A percentile compares a stretch with the other conserved stretches of the same genome.
These are phyloP conservation scores for Ditylenchus weischeri DNA, from an alignment of 2,888 invertebrate species.

Conservation along the genomic window DNA sequence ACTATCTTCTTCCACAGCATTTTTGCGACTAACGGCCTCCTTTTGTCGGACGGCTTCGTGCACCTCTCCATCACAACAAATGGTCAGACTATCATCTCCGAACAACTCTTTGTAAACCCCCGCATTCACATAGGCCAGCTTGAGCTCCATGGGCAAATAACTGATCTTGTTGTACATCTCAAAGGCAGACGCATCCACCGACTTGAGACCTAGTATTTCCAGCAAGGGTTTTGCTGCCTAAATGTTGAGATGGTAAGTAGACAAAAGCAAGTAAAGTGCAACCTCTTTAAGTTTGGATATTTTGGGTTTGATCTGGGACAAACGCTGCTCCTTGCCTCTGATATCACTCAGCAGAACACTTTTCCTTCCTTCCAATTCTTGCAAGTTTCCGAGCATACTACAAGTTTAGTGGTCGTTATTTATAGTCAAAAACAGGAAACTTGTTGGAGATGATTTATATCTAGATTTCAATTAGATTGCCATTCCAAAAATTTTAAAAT, in stretches of 20 bases:
- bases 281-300: slow-evolving; percentile 25
- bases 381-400: slow-evolving; percentile 39
- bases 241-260: not conserved
- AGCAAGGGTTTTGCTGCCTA: slow-evolving; percentile 16
- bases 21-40: not conserved
- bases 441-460: too few species aligned
- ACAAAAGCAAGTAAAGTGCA: not conserved
- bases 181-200: slow-evolving; percentile 13
- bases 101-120: slow-evolving; percentile 23
- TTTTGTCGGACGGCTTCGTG: not conserved
- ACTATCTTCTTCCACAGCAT: not conserved
- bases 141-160: slow-evolving; percentile 14
- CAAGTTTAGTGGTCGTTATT: not conserved
- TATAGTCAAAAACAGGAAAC: too few species aligned
- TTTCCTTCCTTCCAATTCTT: slow-evolving; percentile 43
- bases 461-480: too few species aligned
- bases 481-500: too few species aligned
- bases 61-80: slow-evolving; percentile 6
- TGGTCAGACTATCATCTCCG: not conserved
- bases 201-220: slow-evolving; percentile 24
- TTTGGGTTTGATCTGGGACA: slow-evolving; percentile 30
- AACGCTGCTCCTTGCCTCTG: slow-evolving; percentile 43
- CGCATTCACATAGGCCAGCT: slow-evolving; percentile 12
- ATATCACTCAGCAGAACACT: slow-evolving; percentile 47
- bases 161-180: slow-evolving; percentile 14